phyloP scores from a whole-genome alignment of 2,113 vertebrate genomes.

The Archocentrus centrarchus region DNA sequence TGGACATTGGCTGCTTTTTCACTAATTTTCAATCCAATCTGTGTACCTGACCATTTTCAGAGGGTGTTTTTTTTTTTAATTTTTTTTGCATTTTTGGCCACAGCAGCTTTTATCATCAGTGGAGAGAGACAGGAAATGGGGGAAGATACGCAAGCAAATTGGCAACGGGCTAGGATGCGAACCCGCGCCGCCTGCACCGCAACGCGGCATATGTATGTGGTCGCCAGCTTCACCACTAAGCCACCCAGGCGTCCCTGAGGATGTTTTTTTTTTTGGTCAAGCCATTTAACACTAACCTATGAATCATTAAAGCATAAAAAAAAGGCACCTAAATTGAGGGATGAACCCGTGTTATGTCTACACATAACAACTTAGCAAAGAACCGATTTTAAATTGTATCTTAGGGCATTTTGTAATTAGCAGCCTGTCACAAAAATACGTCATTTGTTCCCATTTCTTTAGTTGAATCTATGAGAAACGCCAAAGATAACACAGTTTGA shows the following conservation, averaged over 20 bases:
- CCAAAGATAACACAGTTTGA: too few relatives aligned
- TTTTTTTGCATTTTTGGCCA: too few relatives aligned
- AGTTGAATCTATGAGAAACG: too few relatives aligned
- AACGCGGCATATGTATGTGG: too few relatives aligned
- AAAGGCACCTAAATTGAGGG: neutral
- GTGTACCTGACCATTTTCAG: neutral
- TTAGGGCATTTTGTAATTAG: neutral
- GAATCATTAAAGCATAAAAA: accelerated
- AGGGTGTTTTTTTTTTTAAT: neutral
- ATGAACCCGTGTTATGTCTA: neutral
- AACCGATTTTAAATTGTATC: neutral
- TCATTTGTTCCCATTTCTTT: too few relatives aligned
- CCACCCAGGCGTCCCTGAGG: too few relatives aligned
- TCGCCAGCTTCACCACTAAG: too few relatives aligned
- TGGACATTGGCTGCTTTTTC: neutral
- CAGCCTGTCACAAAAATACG: neutral
- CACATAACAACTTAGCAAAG: neutral
- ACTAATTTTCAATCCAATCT: neutral
- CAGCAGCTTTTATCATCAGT: too few relatives aligned
- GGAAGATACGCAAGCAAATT: too few relatives aligned
- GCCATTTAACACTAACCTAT: neutral
- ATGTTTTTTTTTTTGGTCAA: neutral
- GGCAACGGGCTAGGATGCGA: too few relatives aligned
- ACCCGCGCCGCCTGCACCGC: too few relatives aligned
- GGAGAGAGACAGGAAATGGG: too few relatives aligned